Conservation (phyloP, 2,113 vertebrate genomes). For the Heterotilapia buettikoferi region DNA sequence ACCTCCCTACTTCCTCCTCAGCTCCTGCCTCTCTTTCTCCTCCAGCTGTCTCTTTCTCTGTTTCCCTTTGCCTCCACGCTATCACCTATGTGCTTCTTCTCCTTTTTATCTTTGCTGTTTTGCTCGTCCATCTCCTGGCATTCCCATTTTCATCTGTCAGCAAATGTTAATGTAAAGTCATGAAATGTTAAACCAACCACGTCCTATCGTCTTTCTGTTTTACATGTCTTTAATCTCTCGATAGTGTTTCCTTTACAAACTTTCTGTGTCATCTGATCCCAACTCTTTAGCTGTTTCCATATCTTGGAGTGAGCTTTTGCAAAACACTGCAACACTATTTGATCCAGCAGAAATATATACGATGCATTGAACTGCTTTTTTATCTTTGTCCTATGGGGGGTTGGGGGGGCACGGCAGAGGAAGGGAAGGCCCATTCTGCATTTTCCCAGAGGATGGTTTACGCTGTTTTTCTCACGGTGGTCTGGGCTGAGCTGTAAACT, state of each 20-base stretch:
- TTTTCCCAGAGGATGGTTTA: conserved; percentile 24
- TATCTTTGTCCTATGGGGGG: background rate
- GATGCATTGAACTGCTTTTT: background rate
- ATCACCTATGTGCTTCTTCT: background rate
- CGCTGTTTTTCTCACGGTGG: conserved; percentile 55
- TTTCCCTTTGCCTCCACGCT: background rate
- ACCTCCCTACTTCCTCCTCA: conserved; percentile 13
- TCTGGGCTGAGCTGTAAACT: conserved; percentile 14
- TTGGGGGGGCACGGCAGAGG: background rate
- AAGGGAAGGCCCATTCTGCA: background rate
- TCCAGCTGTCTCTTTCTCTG: background rate
- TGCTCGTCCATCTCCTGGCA: background rate
- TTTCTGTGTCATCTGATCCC: background rate
- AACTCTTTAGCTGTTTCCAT: background rate
- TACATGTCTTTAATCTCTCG: background rate
- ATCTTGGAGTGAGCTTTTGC: background rate
- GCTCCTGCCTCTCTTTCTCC: background rate
- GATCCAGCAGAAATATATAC: background rate
- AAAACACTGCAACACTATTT: background rate
- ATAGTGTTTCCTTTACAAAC: background rate
- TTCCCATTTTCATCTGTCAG: conserved; percentile 20
- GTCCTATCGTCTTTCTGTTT: background rate
- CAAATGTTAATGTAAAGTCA: background rate
- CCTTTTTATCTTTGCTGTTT: background rate
- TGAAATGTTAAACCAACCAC: background rate